Evolutionary conservation across 2,113 vertebrate species (phyloP), one percentile per base, ranked within the genome.

Genomic region (Heteronetta atricapilla): DNA sequence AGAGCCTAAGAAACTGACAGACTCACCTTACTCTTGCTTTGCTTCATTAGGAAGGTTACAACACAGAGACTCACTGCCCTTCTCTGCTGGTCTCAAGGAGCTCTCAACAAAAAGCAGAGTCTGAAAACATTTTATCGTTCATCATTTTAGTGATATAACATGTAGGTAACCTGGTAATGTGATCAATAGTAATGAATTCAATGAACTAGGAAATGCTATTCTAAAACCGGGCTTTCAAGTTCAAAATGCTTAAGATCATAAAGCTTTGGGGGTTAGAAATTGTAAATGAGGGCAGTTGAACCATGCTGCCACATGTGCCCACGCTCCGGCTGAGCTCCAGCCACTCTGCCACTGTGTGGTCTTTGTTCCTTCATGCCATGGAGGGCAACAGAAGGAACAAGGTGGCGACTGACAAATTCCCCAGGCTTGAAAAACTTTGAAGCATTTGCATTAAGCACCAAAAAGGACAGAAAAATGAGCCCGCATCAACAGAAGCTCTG

Each of bases 291-390:
- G 64, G 15, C 73, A 89, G 34, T 2, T 4, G 62, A 90, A 83
- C n/a, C 46, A 10, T 0, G 0, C 13, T 77, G 63, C 22, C 38
- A 63, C 3, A 2, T 0, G 23, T 21, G 56, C 60, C 56, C 62
- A 56, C 2, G 5, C 18, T 79, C 31, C 55, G 67, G 34, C 81
- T 23, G 7, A 31, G 59, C 89, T 86, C 66, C 3, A 1, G 72
- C 73, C 75, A 50, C 2, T 0, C 59, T 48, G 19, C 29, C 33
- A 72, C 1, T 74, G 42, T 40, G 75, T 82, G 25, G 17, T 78
- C 56, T 88, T 72, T 86, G 46, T 67, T 76, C 76, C 60, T 68
- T 72, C 44, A 0, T 0, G 2, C 59, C 18, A 38, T 18, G n/a
- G 33, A 90, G 22, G 17, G 48, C 7, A 42, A 73, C 48, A 67